Evolutionary conservation across 2,888 invertebrate species (phyloP), one percentile per base, ranked within the genome.

Genomic region (Tenthredo distinguenda): DNA sequence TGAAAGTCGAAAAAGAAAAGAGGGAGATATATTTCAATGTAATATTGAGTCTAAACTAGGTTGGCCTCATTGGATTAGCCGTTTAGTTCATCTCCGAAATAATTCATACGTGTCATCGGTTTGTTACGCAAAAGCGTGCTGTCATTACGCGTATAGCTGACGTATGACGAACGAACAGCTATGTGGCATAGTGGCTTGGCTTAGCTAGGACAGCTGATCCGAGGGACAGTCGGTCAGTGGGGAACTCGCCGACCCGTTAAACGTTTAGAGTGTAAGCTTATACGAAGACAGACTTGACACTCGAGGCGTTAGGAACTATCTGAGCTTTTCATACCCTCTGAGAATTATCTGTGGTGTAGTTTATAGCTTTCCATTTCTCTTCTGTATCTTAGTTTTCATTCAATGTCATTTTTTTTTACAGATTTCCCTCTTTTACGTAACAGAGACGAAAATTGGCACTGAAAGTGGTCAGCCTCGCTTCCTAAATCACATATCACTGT

Each of bases 51-150:
- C n/a, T 18, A 55, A 50, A 50, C 18, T 77, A 40, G 62, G 7
- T n/a, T 12, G 58, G n/a, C 79, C 37, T 58, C 21, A n/a, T 77
- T 50, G 21, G 81, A 81, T 81, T 62, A 62, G 58, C 62, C 18
- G 68, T 43, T 83, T 83, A 83, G 47, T 47, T 83, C 68, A 83
- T 83, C 83, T 83, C 83, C n/a, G 68, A 83, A 83, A 83, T 83
- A 83, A 83, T 68, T 83, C 68, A 18, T 26, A 71, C 83, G 31
- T 68, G 83, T 83, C 83, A 68, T 83, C 68, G 18, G 43, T 21
- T 68, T 68, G 68, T 81, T 81, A 40, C 83, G 83, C 68, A 83
- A 83, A 81, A 18, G 83, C 12, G 71, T 1, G 31, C 83, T 71
- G 83, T 68, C 83, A 71, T 71, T 50, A 71, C 65, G 37, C n/a